Evolutionary conservation across 2,113 vertebrate genomes (phyloP).

Genomic region (Alces alces): DNA sequence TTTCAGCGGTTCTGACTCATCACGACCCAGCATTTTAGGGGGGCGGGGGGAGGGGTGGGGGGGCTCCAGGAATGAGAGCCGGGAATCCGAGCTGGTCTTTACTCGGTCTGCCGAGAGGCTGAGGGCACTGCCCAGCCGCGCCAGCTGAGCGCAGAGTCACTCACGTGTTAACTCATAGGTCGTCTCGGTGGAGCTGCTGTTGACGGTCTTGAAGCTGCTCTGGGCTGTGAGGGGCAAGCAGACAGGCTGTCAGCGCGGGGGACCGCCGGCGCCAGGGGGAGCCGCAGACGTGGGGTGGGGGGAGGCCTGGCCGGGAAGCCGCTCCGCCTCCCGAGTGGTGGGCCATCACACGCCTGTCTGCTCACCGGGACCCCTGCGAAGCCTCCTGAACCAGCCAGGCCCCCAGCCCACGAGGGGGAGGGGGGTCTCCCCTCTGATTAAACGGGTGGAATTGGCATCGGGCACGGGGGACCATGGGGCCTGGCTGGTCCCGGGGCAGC

Average conservation of each 20-base stretch:
- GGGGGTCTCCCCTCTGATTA: background rate
- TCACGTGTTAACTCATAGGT: conserved; percentile 96
- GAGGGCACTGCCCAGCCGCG: background rate
- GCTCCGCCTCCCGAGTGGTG: fast-evolving
- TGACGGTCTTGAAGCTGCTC: conserved; percentile 96
- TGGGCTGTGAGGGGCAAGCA: conserved; percentile 86
- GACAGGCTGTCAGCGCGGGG: conserved; percentile 74
- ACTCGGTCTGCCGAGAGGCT: conserved; percentile 18
- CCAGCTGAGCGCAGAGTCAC: conserved; percentile 72
- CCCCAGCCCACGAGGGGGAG: background rate
- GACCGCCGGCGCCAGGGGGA: conserved; percentile 62
- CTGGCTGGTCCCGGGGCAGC: background rate
- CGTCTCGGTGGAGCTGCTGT: conserved; percentile 92
- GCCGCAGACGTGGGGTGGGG: conserved; percentile 54
- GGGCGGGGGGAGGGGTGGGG: background rate
- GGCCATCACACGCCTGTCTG: background rate
- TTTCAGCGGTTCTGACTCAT: background rate
- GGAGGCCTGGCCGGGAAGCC: background rate
- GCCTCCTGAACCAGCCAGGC: background rate
- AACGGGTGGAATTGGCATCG: background rate
- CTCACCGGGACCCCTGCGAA: fast-evolving
- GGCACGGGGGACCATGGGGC: fast-evolving
- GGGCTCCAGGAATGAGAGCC: background rate
- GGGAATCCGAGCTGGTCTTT: conserved; percentile 60
- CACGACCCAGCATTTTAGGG: background rate